Percentiles rank a stretch among this genome's conserved stretches.
Evolutionary conservation across 2,888 invertebrate species (phyloP).

Genomic region (Zele albiditarsus): DNA sequence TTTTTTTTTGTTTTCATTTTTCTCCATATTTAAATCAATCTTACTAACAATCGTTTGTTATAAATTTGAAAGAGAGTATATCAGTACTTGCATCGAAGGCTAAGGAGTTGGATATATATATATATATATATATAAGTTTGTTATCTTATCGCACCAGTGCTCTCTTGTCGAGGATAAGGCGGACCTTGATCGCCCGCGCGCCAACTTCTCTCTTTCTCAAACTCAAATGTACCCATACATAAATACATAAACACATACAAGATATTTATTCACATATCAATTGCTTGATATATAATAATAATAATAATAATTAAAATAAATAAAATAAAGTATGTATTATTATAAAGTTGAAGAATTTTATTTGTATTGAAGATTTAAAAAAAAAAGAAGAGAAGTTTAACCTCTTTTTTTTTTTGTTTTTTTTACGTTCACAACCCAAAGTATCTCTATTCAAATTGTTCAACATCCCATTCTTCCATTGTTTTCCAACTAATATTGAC

Average conservation of each 20-base stretch:
- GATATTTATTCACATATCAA: too few relatives aligned
- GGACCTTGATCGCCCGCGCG: slow-evolving; percentile 68
- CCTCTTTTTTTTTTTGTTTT: background rate
- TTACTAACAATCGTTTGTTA: background rate
- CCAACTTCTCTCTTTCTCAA: slow-evolving; percentile 16
- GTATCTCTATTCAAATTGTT: too few relatives aligned
- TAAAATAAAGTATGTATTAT: too few relatives aligned
- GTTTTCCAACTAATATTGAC: background rate
- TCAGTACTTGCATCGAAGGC: background rate
- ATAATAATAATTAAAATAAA: background rate
- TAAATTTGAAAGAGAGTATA: background rate
- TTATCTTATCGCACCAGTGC: slow-evolving; percentile 66
- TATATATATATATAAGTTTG: slow-evolving; percentile 54
- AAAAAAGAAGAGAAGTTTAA: too few relatives aligned
- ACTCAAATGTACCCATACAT: background rate
- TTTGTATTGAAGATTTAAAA: too few relatives aligned
- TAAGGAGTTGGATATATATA: background rate
- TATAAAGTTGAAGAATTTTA: background rate
- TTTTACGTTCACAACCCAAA: background rate
- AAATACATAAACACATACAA: too few relatives aligned
- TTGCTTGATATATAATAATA: too few relatives aligned
- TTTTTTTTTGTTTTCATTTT: background rate
- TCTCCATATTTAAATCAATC: background rate
- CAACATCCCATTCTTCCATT: background rate
- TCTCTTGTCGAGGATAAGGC: slow-evolving; percentile 66